Percentiles rank a stretch among this genome's conserved stretches.
Evolutionary conservation across 2,113 vertebrate species (phyloP).

Genomic region (Holacanthus passer): DNA sequence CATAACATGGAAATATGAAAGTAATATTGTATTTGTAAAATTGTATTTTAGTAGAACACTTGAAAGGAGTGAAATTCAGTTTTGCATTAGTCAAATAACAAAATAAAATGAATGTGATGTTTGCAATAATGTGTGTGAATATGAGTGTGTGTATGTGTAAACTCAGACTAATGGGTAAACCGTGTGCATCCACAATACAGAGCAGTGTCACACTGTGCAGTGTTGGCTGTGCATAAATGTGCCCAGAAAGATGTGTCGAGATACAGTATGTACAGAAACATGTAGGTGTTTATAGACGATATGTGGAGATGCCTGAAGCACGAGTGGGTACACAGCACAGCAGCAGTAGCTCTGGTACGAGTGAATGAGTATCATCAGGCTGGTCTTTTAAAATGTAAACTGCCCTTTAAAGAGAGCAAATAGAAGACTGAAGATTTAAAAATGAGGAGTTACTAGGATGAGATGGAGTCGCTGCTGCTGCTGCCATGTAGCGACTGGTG

Average conservation of each 20-base stretch:
- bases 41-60: neutral
- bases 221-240: too few relatives aligned
- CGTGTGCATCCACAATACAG: neutral
- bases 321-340: neutral
- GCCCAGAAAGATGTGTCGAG: too few relatives aligned
- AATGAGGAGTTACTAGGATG: conserved; percentile 20
- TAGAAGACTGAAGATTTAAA: conserved; percentile 25
- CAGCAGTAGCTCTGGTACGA: too few relatives aligned
- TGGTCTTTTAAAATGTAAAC: neutral
- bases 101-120: neutral
- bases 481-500: conserved; percentile 60
- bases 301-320: neutral
- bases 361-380: neutral
- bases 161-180: neutral
- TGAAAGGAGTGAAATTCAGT: neutral
- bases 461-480: conserved; percentile 61
- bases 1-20: neutral
- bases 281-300: neutral
- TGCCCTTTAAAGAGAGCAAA: conserved; percentile 7
- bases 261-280: too few relatives aligned
- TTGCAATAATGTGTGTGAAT: neutral
- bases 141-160: neutral
- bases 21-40: neutral
- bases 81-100: neutral
- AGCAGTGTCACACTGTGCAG: neutral